Base-by-base conservation (phyloP, 2,113 vertebrate genomes). In the Phyllostomus discolor region DNA sequence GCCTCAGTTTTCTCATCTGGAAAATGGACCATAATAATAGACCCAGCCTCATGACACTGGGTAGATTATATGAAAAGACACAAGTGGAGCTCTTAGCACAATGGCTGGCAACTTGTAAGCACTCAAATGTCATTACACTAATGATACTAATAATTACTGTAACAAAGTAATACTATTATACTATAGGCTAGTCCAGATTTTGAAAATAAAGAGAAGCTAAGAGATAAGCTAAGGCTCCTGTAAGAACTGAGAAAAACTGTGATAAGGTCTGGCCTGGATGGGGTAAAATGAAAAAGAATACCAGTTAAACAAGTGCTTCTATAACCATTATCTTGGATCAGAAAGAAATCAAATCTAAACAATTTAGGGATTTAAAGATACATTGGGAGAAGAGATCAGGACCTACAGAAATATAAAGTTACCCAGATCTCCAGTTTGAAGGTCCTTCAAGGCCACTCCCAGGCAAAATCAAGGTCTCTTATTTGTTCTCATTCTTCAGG, bases 141-240 rank as follows among this genome's bases (percentile, higher is more conserved):
- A 59, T 12, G 38, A 50, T 64, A 88, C 41, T 93, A 43, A 80
- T 88, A 43, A 66, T 57, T 66, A 72, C 69, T 89, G 16, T 52
- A 35, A 67, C 38, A 76, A 73, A 86, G 85, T 11, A 76, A 19
- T 52, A 28, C 24, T 80, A 38, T 28, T 75, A 62, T 73, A 86
- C 73, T 52, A 70, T 35, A 75, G 26, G 1, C 6, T 88, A 62
- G 10, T 41, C 22, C 38, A 69, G 38, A 10, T 87, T 93, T 93
- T 92, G 54, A 72, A 94, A 94, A 88, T 26, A n/a, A 75, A 95
- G n/a, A 66, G 35, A 79, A 22, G 59, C 67, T 81, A 76, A 91
- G 81, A 86, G 16, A 82, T 20, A 88, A 90, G 28, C 33, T 33
- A 12, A 92, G 31, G 0, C 12, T 64, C 41, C n/a, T 33, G 5